phyloP scores from a whole-genome alignment of 2,113 vertebrate species.

The Trinectes maculatus region DNA sequence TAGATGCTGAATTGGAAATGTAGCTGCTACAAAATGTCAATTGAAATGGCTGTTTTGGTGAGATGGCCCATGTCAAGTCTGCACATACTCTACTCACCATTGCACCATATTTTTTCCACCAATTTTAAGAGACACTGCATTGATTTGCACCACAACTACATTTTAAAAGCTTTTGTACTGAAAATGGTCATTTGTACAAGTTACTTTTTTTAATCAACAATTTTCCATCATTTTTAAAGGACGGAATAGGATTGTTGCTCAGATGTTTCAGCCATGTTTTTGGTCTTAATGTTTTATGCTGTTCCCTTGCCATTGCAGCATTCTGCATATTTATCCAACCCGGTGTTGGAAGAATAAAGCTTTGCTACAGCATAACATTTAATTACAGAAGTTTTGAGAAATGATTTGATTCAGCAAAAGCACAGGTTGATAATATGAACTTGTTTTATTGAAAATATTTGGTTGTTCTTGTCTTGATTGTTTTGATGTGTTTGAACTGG shows the following conservation, averaged over 20 bases:
- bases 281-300: slow-evolving; percentile 62
- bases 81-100: slow-evolving; percentile 68
- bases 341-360: slow-evolving; percentile 75
- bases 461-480: slow-evolving; percentile 58
- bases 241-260: slow-evolving; percentile 67
- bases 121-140: slow-evolving; percentile 65
- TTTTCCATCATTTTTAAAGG: slow-evolving; percentile 81
- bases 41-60: slow-evolving; percentile 74
- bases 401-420: slow-evolving; percentile 59
- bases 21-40: slow-evolving; percentile 87
- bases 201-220: slow-evolving; percentile 85
- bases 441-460: slow-evolving; percentile 65
- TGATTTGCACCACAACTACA: slow-evolving; percentile 83
- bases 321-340: slow-evolving; percentile 76
- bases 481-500: slow-evolving; percentile 72
- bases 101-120: slow-evolving; percentile 59
- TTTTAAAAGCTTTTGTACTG: slow-evolving; percentile 89
- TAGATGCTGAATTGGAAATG: slow-evolving; percentile 83
- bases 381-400: slow-evolving; percentile 64
- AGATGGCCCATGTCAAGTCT: slow-evolving; percentile 70
- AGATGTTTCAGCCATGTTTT: slow-evolving; percentile 79
- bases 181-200: slow-evolving; percentile 83
- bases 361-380: slow-evolving; percentile 70
- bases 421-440: slow-evolving; percentile 59
- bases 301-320: slow-evolving; percentile 63